Percentiles rank a stretch among this genome's conserved stretches.
phyloP scores from a whole-genome alignment of 2,888 invertebrate species.

The Drosophila borealis region DNA sequence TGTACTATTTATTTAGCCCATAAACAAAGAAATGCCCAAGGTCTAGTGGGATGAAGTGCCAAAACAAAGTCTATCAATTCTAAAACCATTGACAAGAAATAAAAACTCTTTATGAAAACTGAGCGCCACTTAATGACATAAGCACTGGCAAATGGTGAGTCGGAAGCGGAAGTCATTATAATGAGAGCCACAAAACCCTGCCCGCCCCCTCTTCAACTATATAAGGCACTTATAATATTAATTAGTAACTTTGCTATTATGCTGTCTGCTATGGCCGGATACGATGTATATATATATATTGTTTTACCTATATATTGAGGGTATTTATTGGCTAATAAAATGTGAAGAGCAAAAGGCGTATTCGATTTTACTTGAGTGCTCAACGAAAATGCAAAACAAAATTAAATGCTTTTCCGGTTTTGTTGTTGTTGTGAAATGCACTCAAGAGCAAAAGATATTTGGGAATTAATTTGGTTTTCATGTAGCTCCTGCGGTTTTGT shows the following conservation, averaged over 20 bases:
- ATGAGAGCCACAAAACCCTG: slow-evolving; percentile 49
- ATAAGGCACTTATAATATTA: slow-evolving; percentile 51
- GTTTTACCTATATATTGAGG: slow-evolving; percentile 3
- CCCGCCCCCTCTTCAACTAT: neutral
- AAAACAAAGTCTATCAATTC: slow-evolving; percentile 43
- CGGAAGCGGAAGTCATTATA: slow-evolving; percentile 67
- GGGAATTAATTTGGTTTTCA: slow-evolving; percentile 23
- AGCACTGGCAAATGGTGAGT: slow-evolving; percentile 36
- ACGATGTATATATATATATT: slow-evolving; percentile 16
- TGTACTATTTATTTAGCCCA: slow-evolving; percentile 12
- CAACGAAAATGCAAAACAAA: slow-evolving; percentile 60
- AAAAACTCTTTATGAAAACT: slow-evolving; percentile 28
- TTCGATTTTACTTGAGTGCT: slow-evolving; percentile 53
- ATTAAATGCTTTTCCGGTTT: slow-evolving; percentile 67
- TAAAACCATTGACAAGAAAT: slow-evolving; percentile 29
- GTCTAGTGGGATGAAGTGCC: slow-evolving; percentile 7
- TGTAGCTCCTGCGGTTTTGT: slow-evolving; percentile 3
- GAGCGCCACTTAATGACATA: slow-evolving; percentile 71
- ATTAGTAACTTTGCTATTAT: slow-evolving; percentile 54
- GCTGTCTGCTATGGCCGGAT: neutral
- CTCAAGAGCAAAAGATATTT: slow-evolving; percentile 15
- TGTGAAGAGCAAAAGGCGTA: slow-evolving; percentile 36
- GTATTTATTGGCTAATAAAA: slow-evolving; percentile 75
- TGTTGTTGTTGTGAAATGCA: slow-evolving; percentile 22
- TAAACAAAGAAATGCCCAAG: neutral